A percentile compares a stretch with the other conserved stretches of the same genome.
Conservation (phyloP, 2,888 invertebrate genomes). For the Xiphydria camelus region DNA sequence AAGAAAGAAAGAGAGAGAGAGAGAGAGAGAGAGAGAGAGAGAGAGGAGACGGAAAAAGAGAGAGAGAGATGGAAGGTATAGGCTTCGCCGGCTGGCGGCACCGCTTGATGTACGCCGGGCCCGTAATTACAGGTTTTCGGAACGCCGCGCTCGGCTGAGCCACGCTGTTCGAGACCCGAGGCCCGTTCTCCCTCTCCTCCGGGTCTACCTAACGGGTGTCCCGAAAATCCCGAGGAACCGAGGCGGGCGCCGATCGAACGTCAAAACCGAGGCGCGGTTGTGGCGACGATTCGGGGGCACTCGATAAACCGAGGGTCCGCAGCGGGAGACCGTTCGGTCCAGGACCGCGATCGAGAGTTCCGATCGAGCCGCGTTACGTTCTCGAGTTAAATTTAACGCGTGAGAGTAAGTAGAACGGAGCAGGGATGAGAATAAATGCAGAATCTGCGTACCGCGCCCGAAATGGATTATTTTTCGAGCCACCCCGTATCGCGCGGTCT, state of each 20-base stretch:
- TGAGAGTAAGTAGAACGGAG: slow-evolving; percentile 13
- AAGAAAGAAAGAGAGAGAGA: slow-evolving; percentile 21
- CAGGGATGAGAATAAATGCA: slow-evolving; percentile 8
- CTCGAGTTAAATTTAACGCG: too few relatives aligned
- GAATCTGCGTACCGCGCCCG: slow-evolving; percentile 8
- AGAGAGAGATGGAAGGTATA: slow-evolving; percentile 21
- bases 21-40: slow-evolving; percentile 27
- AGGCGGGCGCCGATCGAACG: too few relatives aligned
- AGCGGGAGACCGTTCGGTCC: neutral
- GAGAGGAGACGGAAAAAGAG: slow-evolving; percentile 23
- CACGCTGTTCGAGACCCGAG: slow-evolving; percentile 35
- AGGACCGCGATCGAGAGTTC: slow-evolving; percentile 6
- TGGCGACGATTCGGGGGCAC: too few relatives aligned
- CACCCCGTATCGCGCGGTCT: slow-evolving; percentile 12
- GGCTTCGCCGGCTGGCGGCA: slow-evolving; percentile 45
- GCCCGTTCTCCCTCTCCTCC: slow-evolving; percentile 12
- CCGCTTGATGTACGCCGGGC: slow-evolving; percentile 56
- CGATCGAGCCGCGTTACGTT: too few relatives aligned
- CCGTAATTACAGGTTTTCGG: slow-evolving; percentile 57
- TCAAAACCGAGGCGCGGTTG: too few relatives aligned
- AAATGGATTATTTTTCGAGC: too few relatives aligned
- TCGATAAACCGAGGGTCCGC: too few relatives aligned
- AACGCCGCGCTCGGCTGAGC: slow-evolving; percentile 44
- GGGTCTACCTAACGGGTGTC: slow-evolving; percentile 14
- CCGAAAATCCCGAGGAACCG: too few relatives aligned